Evolutionary conservation across 2,888 invertebrate species (phyloP), one percentile per base, ranked within the genome.

Genomic region (Erannis defoliaria): DNA sequence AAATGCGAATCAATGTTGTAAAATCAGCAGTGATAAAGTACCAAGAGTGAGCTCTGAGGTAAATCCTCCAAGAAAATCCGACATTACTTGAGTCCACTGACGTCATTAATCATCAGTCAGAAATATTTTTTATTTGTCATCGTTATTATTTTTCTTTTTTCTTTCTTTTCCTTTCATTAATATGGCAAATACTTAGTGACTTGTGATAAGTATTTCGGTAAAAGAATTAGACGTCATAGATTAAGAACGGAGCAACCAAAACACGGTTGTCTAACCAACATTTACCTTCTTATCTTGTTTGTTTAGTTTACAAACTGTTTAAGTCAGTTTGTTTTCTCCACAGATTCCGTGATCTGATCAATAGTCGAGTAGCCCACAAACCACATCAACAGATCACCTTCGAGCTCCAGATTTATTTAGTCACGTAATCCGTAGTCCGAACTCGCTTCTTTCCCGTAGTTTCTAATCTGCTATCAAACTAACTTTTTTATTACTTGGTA

Each of bases 401-500:
- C 66, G 71, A 66, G 72, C 75, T 70, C 74, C 73, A 72, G 80
- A 83, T 79, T 84, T 86, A 85, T 85, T 82, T 79, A 81, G 85
- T 87, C 88, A 87, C 88, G 88, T 88, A 86, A 80, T 77, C 83
- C 79, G 71, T 74, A 76, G 80, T 77, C 77, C 78, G 76, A 81
- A 81, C 81, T 82, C 71, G 67, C 64, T 61, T 73, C 80, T 77
- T 83, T 73, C 75, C 76, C 78, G 79, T 82, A 84, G 81, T 86
- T 86, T 82, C 86, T 87, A 88, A 89, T 88, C 86, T 88, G 84
- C 84, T 84, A 84, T 86, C 85, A 81, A 86, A 87, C 82, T 83
- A 84, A 86, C 85, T 88, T 86, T 82, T 88, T 87, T 88, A 88
- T 88, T 88, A 84, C 84, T 88, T 83, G 78, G 80, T 85, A 87